Conservation (phyloP, 2,888 invertebrate species). For the Miltochrista miniata region DNA sequence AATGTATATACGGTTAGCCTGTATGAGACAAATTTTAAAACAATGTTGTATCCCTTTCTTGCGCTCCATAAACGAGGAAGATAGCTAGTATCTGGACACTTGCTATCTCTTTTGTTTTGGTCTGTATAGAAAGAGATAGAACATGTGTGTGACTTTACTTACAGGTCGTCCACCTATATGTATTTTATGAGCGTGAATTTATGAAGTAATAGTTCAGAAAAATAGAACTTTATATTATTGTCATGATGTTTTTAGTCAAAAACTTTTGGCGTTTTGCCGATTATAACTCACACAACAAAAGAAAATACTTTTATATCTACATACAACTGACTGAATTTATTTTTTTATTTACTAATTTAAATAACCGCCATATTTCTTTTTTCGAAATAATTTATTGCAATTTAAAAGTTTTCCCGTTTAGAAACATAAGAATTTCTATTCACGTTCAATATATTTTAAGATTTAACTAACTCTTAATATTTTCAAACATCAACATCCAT, state of each 20-base stretch:
- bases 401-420: conserved; percentile 25
- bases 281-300: conserved; percentile 34
- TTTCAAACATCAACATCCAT: conserved; percentile 69
- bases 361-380: conserved; percentile 29
- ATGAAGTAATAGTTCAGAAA: conserved; percentile 52
- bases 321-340: no score
- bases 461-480: conserved; percentile 59
- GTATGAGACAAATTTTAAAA: no score
- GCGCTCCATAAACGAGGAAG: no score
- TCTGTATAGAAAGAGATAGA: no score
- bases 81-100: no score
- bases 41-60: no score
- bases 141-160: no score
- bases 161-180: no score
- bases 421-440: conserved; percentile 19
- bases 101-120: no score
- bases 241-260: conserved; percentile 67
- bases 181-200: conserved; percentile 22
- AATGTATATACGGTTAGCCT: no score
- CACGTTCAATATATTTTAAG: conserved; percentile 36
- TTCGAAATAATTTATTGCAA: conserved; percentile 46
- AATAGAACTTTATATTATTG: conserved; percentile 76
- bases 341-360: no score
- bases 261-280: conserved; percentile 32
- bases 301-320: conserved; percentile 20